A percentile compares a stretch with the other conserved stretches of the same genome.
phyloP scores from a whole-genome alignment of 30 jellyfish, hydroid and myxozoan genomes.

The Pelagia noctiluca region DNA sequence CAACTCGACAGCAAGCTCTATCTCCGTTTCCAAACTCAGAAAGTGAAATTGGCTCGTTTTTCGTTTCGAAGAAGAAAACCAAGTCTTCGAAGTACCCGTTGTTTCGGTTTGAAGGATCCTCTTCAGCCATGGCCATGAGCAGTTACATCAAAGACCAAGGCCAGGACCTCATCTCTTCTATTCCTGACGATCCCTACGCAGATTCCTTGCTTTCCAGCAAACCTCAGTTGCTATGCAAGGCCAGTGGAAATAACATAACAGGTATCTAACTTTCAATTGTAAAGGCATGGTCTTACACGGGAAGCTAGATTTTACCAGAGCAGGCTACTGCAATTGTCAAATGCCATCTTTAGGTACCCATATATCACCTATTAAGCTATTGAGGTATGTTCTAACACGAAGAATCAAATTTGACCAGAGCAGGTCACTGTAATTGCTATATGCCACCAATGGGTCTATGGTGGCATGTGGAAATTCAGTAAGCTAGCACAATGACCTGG shows the following conservation, averaged over 20 bases:
- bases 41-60: slow-evolving; percentile 72
- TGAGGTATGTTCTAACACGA: no score
- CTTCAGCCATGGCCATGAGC: slow-evolving; percentile 98
- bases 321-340: no score
- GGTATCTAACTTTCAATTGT: slow-evolving; percentile 19
- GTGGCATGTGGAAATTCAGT: no score
- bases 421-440: no score
- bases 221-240: slow-evolving; percentile 91
- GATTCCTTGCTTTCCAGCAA: slow-evolving; percentile 93
- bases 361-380: no score
- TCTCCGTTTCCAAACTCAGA: slow-evolving; percentile 86
- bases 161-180: slow-evolving; percentile 88
- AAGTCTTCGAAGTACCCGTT: slow-evolving; percentile 78
- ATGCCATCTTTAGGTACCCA: no score
- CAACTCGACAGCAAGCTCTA: slow-evolving; percentile 86
- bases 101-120: slow-evolving; percentile 97
- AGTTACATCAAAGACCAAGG: slow-evolving; percentile 97
- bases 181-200: slow-evolving; percentile 98
- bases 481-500: no score
- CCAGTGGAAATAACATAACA: slow-evolving; percentile 84
- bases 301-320: no score
- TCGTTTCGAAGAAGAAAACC: slow-evolving; percentile 66
- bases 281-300: no score
- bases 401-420: no score
- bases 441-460: no score